Evolutionary conservation across 2,797 vertebrate genomes (phyloP).

Genomic region (Hemibagrus guttatus): DNA sequence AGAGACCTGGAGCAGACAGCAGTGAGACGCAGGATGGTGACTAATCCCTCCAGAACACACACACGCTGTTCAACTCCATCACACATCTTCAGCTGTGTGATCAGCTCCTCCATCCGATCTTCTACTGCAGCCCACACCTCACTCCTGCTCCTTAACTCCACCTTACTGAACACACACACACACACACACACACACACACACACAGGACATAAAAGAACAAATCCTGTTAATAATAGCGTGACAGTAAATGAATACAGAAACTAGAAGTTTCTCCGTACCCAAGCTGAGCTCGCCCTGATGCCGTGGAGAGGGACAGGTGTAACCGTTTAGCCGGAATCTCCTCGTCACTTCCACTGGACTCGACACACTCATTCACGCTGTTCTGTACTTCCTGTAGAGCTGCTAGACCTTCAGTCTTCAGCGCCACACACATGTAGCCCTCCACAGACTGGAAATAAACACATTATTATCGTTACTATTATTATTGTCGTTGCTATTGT

Average conservation of each 20-base stretch:
- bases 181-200: background rate
- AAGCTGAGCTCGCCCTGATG: slow-evolving; percentile 57
- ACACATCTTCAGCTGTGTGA: slow-evolving; percentile 67
- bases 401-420: slow-evolving; percentile 77
- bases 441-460: slow-evolving; percentile 79
- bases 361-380: slow-evolving; percentile 62
- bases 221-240: background rate
- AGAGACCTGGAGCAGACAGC: slow-evolving; percentile 79
- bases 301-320: slow-evolving; percentile 70
- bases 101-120: slow-evolving; percentile 76
- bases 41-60: slow-evolving; percentile 78
- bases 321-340: slow-evolving; percentile 80
- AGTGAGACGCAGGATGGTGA: slow-evolving; percentile 77
- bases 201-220: background rate
- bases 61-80: slow-evolving; percentile 54
- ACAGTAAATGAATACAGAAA: background rate
- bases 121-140: slow-evolving; percentile 80
- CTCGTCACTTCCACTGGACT: slow-evolving; percentile 66
- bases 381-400: slow-evolving; percentile 68
- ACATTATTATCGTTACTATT: background rate
- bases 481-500: background rate
- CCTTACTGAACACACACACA: slow-evolving; percentile 49
- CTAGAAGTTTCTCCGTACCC: background rate
- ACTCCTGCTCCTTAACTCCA: slow-evolving; percentile 80
- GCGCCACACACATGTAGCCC: slow-evolving; percentile 79